Base-by-base conservation (phyloP, 2,888 invertebrate genomes). In the Criorhina ranunculi region DNA sequence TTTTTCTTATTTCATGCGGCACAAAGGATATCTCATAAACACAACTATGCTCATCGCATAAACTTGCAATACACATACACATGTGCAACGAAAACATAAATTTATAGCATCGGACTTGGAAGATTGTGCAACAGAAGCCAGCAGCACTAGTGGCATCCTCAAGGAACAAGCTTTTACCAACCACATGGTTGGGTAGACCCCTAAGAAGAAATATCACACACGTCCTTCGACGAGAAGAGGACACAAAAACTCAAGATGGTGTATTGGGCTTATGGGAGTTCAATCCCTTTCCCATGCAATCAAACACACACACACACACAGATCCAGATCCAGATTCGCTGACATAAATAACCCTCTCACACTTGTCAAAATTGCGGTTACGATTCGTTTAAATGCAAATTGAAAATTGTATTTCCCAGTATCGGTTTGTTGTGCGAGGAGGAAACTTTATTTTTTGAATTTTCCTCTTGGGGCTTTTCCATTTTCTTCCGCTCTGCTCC, bases 361-460 rank as follows among this genome's bases (percentile, higher is more conserved):
- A 85, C 80, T 85, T 85, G 85, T 85, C 85, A 85, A 80, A 85
- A 85, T 85, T 80, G 79, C 66, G 85, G 85, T 80, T 85, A 80
- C 85, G 69, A 85, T 85, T 85, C 85, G 85, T 85, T 85, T 85
- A 85, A 85, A 85, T 85, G 85, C 85, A 85, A 85, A 85, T 85
- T 85, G 83, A 85, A 85, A 85, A 85, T 85, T 75, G 75, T 80
- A 85, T 85, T 79, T 80, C 64, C 73, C 67, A 64, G 70, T 70
- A 85, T 80, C 79, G 80, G 85, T 76, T 79, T 85, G 69, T 70
- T 75, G 69, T 72, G 75, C 44, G 64, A 70, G 64, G 59, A 64
- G 76, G 75, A 75, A 64, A 70, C 67, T 78, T 75, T 85, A 85
- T 85, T 77, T 24, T 77, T 67, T 67, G 82, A 82, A 82, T 82